Base-by-base conservation (phyloP, 2,797 vertebrate species). In the Melanotaenia trifasciata region DNA sequence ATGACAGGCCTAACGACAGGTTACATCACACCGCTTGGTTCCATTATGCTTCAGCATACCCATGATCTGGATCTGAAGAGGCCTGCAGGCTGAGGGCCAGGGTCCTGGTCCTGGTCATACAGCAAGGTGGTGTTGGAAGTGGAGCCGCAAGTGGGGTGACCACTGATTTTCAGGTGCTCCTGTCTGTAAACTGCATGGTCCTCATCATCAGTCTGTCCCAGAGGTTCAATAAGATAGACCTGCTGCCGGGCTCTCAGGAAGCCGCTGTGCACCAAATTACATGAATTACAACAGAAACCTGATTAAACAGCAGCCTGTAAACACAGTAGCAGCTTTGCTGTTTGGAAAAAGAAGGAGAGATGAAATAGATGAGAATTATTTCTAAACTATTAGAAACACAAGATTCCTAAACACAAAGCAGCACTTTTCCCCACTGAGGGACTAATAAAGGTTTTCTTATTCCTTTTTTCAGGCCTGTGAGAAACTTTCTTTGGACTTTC, bases 191-290 rank as follows among this genome's bases (percentile, higher is more conserved):
- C 68, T 0, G 94, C 95, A 0, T 98, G 97, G 3, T 45, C 89
- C 0, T 91, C 94, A 0, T 91, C 70, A 0, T 50, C 90, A 0
- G 70, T 59, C 10, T 38, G 71, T 14, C 77, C 87, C 86, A 98
- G 89, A 2, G 97, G 96, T 79, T 98, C 96, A 0, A 98, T 96
- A 74, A 98, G 74, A 72, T 95, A 97, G 14, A 95, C 66, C 18
- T 93, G 89, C 28, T 90, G 90, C 4, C 84, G 91, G 0, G 91
- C 90, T 43, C 18, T 89, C 74, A 98, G 81, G 66, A 96, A 96
- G 35, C 97, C 97, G 13, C 97, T 98, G 84, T 1, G 13, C 22
- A 38, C 36, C 10, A 13, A 28, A 11, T n/a, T 22, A 50, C 8
- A 7, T 22, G 47, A 22, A 4, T 43, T 8, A 20, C 3, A 50